Evolutionary conservation across 2,888 invertebrate genomes (phyloP).

Genomic region (Idaea dimidiata): DNA sequence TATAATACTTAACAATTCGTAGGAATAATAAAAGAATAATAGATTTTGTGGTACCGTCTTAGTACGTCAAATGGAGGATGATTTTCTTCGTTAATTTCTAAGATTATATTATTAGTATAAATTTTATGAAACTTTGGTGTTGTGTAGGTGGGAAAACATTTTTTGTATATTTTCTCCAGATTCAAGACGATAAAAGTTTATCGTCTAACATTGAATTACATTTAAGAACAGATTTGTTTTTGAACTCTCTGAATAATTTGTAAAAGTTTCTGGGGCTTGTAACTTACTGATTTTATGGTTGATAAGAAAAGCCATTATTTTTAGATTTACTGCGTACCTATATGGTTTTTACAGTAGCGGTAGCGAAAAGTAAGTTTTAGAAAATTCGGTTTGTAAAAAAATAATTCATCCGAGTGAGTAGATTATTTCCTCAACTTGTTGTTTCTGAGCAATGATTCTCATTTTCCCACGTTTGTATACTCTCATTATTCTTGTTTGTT

Average conservation of each 20-base stretch:
- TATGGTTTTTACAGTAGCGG: background rate
- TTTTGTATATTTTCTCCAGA: conserved; percentile 1
- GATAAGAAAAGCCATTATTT: conserved; percentile 10
- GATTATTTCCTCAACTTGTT: too few species aligned
- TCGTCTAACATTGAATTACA: conserved; percentile 13
- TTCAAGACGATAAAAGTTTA: conserved; percentile 7
- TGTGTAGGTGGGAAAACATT: background rate
- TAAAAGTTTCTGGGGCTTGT: conserved; percentile 13
- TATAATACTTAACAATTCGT: too few species aligned
- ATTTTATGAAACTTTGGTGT: background rate
- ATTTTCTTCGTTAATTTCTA: background rate
- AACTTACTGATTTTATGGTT: conserved; percentile 6
- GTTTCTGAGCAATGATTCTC: too few species aligned
- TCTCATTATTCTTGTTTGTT: too few species aligned
- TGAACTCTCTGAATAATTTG: conserved; percentile 14
- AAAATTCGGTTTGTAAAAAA: background rate
- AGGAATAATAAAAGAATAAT: too few species aligned
- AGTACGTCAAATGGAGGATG: too few species aligned
- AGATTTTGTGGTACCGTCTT: too few species aligned
- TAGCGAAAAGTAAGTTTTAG: background rate
- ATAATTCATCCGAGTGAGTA: background rate
- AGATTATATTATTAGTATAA: too few species aligned
- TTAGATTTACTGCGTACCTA: conserved; percentile 9
- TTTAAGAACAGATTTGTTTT: conserved; percentile 9
- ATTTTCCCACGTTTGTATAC: too few species aligned